These are phyloP conservation scores for Dendroctonus valens DNA, from an alignment of 1,140 invertebrate species.

Conservation along the genomic window DNA sequence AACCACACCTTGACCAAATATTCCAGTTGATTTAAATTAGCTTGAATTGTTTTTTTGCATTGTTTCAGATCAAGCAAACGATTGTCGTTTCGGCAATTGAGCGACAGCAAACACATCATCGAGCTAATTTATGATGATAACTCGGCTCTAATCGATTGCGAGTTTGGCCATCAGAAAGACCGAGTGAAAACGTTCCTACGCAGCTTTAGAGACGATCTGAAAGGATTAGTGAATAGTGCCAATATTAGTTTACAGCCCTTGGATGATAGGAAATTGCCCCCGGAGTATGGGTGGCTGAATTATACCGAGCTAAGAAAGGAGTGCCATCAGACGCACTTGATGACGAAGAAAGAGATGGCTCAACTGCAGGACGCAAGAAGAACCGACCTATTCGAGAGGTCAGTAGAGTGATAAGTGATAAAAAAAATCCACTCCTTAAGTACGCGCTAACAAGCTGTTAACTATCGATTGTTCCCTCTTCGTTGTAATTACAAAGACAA, in stretches of 20 bases:
- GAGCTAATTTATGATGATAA: slow-evolving; percentile 65
- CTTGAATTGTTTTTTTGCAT: slow-evolving; percentile 17
- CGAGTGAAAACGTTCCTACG: slow-evolving; percentile 57
- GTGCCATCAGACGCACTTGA: slow-evolving; percentile 53
- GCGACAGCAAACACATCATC: slow-evolving; percentile 63
- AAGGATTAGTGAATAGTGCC: slow-evolving; percentile 51
- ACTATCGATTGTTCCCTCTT: neutral
- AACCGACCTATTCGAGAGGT: neutral
- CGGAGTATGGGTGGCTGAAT: slow-evolving; percentile 54
- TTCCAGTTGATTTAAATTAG: neutral
- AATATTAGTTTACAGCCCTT: slow-evolving; percentile 44
- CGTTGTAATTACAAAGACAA: slow-evolving; percentile 19
- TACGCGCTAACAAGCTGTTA: too few species aligned
- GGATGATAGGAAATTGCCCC: slow-evolving; percentile 48
- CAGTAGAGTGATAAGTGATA: neutral
- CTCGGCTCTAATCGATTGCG: slow-evolving; percentile 63
- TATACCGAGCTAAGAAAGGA: slow-evolving; percentile 54
- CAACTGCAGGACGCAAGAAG: neutral
- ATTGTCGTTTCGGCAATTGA: slow-evolving; percentile 63
- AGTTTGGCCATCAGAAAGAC: slow-evolving; percentile 58
- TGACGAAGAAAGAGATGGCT: slow-evolving; percentile 34
- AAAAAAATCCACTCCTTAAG: too few species aligned
- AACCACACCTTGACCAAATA: too few species aligned
- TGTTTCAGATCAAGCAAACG: slow-evolving; percentile 53
- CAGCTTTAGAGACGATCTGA: slow-evolving; percentile 57